Percentiles rank a stretch among this genome's conserved stretches.
Conservation (phyloP, 2,113 vertebrate species). For the Toxotes chatareus region DNA sequence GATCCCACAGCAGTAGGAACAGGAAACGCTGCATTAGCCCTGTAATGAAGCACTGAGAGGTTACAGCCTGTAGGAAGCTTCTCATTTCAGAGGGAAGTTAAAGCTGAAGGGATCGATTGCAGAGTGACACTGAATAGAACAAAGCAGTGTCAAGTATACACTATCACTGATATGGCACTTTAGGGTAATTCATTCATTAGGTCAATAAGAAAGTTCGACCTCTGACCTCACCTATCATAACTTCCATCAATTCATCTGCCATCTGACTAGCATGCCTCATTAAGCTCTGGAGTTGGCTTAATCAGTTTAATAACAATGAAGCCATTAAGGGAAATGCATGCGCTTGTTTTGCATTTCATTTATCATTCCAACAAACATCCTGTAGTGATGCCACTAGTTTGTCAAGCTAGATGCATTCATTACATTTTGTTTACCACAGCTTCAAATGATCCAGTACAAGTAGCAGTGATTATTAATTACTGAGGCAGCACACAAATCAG, state of each 20-base stretch:
- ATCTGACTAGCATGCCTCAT: conserved; percentile 52
- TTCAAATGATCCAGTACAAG: conserved; percentile 19
- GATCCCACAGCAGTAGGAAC: conserved; percentile 72
- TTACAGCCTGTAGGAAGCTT: conserved; percentile 32
- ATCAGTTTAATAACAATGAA: conserved; percentile 61
- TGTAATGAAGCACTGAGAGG: conserved; percentile 69
- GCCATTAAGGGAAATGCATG: conserved; percentile 56
- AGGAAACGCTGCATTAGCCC: conserved; percentile 71
- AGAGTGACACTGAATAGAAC: conserved; percentile 20
- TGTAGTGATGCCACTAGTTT: conserved; percentile 37
- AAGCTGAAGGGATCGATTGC: conserved; percentile 18
- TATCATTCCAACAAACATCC: conserved; percentile 47
- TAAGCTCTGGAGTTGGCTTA: conserved; percentile 39
- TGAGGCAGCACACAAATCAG: conserved; percentile 12
- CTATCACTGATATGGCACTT: conserved; percentile 18
- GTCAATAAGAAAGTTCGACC: conserved; percentile 52
- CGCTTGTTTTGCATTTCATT: conserved; percentile 55
- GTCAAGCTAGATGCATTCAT: conserved; percentile 43
- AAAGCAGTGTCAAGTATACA: conserved; percentile 12
- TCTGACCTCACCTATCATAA: conserved; percentile 38
- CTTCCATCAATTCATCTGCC: conserved; percentile 36
- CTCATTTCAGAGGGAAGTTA: conserved; percentile 25
- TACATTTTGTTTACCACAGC: conserved; percentile 36
- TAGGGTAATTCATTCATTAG: conserved; percentile 22
- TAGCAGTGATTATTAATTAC: conserved; percentile 8